Evolutionary conservation across 2,888 invertebrate species (phyloP), one percentile per base, ranked within the genome.

Genomic region (Ophion costatus): DNA sequence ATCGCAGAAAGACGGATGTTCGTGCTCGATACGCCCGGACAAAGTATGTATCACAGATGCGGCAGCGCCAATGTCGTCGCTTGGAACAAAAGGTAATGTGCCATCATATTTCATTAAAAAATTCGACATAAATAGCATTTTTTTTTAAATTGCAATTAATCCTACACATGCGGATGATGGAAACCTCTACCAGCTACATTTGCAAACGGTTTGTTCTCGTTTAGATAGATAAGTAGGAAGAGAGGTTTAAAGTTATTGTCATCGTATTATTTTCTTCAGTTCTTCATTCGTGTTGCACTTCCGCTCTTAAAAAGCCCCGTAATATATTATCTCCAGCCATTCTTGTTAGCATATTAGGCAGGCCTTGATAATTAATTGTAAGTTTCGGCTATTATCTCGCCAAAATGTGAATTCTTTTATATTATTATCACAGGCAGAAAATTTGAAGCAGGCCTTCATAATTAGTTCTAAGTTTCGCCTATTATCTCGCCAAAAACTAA

Each of bases 41-140:
- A 11, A 73, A 73, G 38, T 38, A 59, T 11, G 57, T n/a, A 20
- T 33, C 71, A 59, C 6, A 73, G 77, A 5, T 22, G 57, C 77
- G 59, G 77, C 77, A 59, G 38, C 66, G 57, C 59, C 69, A 77
- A 69, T 69, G 20, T 69, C 66, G 67, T 67, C 77, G 66, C 57
- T 42, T 77, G 59, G 20, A 77, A 59, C n/a, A 38, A 67, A 77
- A 77, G 77, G 77, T 67, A 77, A 67, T 67, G 67, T 56, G 57
- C 22, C 51, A 78, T 78, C 59, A 78, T 70, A 10, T 61, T 78
- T 78, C 69, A 78, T 69, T 61, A 20, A 57, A 74, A n/a, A 10
- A 74, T 64, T 63, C 33, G 29, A 75, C 75, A 56, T 66, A 56
- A 64, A 9, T 66, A 45, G 2, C 20, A 24, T 29, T 14, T 66